Percentiles rank a stretch among this genome's conserved stretches.
These are phyloP conservation scores for Gryllus longicercus DNA, from an alignment of 2,888 invertebrate species.

Conservation along the genomic window DNA sequence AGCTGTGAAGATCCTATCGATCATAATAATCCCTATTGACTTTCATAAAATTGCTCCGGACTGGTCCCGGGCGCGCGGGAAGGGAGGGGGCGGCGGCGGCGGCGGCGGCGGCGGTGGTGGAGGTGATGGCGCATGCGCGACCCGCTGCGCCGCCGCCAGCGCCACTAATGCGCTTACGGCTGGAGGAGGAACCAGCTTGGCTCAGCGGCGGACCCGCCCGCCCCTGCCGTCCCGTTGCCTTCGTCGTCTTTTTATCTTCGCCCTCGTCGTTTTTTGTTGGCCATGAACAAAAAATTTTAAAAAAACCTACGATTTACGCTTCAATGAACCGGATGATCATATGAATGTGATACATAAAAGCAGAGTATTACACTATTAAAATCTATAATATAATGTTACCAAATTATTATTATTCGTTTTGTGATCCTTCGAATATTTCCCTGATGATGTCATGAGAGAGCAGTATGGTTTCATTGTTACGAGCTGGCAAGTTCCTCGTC, in stretches of 20 bases:
- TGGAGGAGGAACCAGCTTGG: too few species aligned
- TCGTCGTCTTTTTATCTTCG: too few species aligned
- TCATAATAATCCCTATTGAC: slow-evolving; percentile 33
- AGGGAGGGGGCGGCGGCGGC: neutral
- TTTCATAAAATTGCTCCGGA: slow-evolving; percentile 30
- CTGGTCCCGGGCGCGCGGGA: neutral
- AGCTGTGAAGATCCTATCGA: slow-evolving; percentile 29
- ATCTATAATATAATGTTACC: neutral
- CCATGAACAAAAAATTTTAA: neutral
- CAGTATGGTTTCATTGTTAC: neutral
- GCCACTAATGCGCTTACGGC: too few species aligned
- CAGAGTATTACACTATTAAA: neutral
- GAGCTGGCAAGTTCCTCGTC: neutral
- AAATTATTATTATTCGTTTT: neutral
- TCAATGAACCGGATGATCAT: neutral
- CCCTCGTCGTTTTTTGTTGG: too few species aligned
- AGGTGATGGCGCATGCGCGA: neutral
- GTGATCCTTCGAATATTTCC: neutral
- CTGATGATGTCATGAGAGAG: neutral
- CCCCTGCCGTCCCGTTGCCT: too few species aligned
- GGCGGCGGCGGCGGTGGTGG: neutral
- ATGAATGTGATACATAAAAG: neutral
- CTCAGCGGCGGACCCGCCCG: too few species aligned
- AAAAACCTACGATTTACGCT: neutral
- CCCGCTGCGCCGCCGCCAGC: too few species aligned